phyloP scores from a whole-genome alignment of 2,888 invertebrate genomes.

The Platynereis dumerilii region DNA sequence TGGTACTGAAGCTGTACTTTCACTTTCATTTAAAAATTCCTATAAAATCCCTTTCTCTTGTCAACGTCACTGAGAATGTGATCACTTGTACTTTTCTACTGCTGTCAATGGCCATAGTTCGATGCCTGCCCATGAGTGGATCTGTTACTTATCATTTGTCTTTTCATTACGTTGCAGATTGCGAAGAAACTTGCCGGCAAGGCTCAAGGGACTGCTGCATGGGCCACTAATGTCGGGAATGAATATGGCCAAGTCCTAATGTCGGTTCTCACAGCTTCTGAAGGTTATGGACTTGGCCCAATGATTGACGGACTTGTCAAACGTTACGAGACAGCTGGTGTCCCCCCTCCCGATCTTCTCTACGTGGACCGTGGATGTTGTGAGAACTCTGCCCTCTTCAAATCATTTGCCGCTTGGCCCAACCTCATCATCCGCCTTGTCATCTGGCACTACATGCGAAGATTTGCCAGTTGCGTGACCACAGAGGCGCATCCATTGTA shows the following conservation, averaged over 20 bases:
- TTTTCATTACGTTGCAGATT: too few relatives aligned
- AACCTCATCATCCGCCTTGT: neutral
- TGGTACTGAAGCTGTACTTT: too few relatives aligned
- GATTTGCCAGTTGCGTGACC: neutral
- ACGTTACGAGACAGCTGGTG: neutral
- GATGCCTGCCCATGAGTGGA: too few relatives aligned
- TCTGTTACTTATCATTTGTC: too few relatives aligned
- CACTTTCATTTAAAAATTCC: too few relatives aligned
- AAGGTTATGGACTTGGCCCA: neutral
- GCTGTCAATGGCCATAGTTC: too few relatives aligned
- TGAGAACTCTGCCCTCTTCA: too few relatives aligned
- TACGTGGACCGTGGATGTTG: neutral
- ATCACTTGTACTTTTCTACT: too few relatives aligned
- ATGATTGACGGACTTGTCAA: neutral
- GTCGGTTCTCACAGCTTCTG: neutral
- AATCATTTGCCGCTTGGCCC: neutral
- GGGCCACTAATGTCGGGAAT: slow-evolving; percentile 1
- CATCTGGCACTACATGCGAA: slow-evolving; percentile 1
- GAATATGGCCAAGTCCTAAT: neutral
- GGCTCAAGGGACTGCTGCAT: neutral
- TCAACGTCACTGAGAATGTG: too few relatives aligned
- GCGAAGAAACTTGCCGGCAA: neutral
- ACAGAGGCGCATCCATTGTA: slow-evolving; percentile 5
- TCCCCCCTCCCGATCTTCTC: neutral
- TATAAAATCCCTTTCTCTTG: too few relatives aligned